Conservation (phyloP, 2,797 vertebrate genomes). For the Rhinophrynus dorsalis region DNA sequence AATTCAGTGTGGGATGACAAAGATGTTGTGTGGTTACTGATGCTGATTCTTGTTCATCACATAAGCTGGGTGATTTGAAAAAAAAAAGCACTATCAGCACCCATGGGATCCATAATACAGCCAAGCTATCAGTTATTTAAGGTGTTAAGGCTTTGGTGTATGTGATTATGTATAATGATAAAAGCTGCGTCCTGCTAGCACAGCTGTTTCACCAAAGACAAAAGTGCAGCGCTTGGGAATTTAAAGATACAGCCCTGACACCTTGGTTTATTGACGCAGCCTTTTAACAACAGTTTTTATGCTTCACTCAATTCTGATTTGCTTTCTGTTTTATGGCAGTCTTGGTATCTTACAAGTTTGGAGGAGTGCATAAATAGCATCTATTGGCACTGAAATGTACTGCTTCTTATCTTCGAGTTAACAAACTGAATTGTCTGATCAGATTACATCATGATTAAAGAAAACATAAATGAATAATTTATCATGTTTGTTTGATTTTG, state of each 20-base stretch:
- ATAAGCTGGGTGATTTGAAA: constrained; percentile 1
- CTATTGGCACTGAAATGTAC: background rate
- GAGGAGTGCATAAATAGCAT: constrained; percentile 12
- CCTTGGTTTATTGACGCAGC: constrained; percentile 23
- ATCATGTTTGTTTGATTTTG: no score
- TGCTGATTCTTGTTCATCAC: constrained; percentile 22
- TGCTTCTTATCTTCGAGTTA: no score
- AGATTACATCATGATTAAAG: no score
- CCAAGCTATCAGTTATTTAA: constrained; percentile 14
- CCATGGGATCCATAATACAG: constrained; percentile 25
- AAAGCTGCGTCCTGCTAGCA: constrained; percentile 5
- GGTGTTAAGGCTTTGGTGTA: constrained; percentile 15
- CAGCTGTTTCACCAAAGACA: constrained; percentile 14
- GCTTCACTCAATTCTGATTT: constrained; percentile 32
- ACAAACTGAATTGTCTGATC: no score
- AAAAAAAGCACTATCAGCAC: constrained; percentile 32
- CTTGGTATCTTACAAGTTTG: constrained; percentile 17
- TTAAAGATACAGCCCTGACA: constrained; percentile 34
- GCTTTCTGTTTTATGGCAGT: constrained; percentile 1
- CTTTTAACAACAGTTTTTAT: constrained; percentile 23
- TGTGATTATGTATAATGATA: constrained; percentile 29
- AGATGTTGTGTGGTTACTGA: background rate
- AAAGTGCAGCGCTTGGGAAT: constrained; percentile 5
- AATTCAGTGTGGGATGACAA: no score
- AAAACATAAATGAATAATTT: no score